Evolutionary conservation across 2,797 vertebrate species (phyloP), one percentile per base, ranked within the genome.

Genomic region (Chanos chanos): DNA sequence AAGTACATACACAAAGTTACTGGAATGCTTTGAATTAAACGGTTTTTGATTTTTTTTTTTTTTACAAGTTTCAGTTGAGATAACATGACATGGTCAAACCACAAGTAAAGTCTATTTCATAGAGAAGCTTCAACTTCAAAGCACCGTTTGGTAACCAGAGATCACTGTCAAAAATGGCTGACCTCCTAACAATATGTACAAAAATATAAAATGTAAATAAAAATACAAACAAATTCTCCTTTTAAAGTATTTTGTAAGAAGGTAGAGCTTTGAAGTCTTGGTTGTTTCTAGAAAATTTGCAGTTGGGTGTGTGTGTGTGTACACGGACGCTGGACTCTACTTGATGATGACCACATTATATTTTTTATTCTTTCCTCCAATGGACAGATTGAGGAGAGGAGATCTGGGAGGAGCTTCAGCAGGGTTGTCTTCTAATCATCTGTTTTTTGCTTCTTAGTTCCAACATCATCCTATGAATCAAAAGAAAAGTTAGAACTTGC

Each of bases 131-230:
- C 83, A 78, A 81, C 88, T 90, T 87, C 86, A 78, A 91, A 93
- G 92, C 89, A 87, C 83, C 85, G 90, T 90, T 87, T 89, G 87
- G 88, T 91, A 89, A 90, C 90, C 86, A 81, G 84, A 90, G 86
- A 92, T 93, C 88, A 90, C 86, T 78, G 80, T 85, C 82, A 87
- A 92, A 90, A 92, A 90, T 89, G 89, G 88, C 84, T 79, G 83
- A 91, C 86, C 89, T 90, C 90, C 87, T 90, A 91, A 90, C 89
- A 92, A 87, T 93, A 94, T 93, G 91, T 94, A 94, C 92, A 94
- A 94, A 94, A 94, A 92, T 93, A 93, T 92, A 93, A 94, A 94
- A 93, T 92, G 90, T 94, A 93, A 94, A 94, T 93, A 92, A 94
- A 94, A 93, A 93, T 93, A 94, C 90, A 94, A 93, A 93, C 89